Base-by-base conservation (phyloP, 2,888 invertebrate species). In the Ornithoptera alexandrae region DNA sequence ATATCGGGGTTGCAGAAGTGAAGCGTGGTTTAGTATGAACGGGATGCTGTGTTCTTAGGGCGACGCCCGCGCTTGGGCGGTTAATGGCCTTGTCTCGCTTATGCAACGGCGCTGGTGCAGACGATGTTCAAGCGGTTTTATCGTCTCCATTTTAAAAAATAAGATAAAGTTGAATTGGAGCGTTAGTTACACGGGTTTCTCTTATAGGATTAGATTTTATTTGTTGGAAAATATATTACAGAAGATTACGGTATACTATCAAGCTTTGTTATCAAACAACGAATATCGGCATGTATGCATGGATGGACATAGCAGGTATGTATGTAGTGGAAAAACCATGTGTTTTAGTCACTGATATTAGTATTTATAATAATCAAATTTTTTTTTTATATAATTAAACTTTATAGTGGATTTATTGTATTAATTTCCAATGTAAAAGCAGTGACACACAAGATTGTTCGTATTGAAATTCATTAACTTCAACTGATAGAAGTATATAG, bases 31-130 rank as follows among this genome's bases (percentile, higher is more conserved):
- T 70, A 8, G 57, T 70, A 57, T 62, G 66, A 42, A 69, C 42
- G 67, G 59, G 64, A 59, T 64, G 39, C 30, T 22, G 59, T 50
- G 70, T 65, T 66, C 65, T 57, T 61, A 50, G 70, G 66, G 66
- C 70, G 70, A 66, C 70, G 70, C 65, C 58, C 66, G 69, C 62
- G 65, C 69, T 66, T 70, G 58, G 65, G 66, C 66, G 70, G 70
- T 70, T 70, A 70, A 62, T 30, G 69, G 69, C 66, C 66, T 58
- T 57, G 65, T 62, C 65, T n/a, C 62, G 62, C 50, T 66, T 66
- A 69, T 70, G 50, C 66, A 70, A 63, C 36, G 36, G 22, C 39
- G 57, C 53, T 50, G 62, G 24, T 60, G 63, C 24, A 70, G 53
- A 62, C 58, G 62, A 39, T 62, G 24, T 39, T 59, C 64, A 36